Evolutionary conservation across 2,797 vertebrate species (phyloP).

Genomic region (Euthynnus affinis): DNA sequence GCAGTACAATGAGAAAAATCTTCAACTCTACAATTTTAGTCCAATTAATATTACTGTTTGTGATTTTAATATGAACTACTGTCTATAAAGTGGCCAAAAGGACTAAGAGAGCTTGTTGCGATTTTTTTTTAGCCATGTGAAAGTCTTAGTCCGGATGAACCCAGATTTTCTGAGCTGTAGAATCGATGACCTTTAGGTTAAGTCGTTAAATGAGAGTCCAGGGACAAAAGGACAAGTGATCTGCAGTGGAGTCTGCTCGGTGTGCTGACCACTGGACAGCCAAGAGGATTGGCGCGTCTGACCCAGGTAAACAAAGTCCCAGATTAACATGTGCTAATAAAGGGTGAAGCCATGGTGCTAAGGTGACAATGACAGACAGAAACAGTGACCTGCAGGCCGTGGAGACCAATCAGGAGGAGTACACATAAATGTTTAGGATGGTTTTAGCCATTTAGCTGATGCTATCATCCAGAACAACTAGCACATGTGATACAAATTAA

Average conservation of each 20-base stretch:
- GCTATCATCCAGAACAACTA: not conserved
- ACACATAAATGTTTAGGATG: not conserved
- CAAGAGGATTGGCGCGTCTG: constrained; percentile 65
- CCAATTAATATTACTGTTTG: not conserved
- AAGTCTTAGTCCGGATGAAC: no score
- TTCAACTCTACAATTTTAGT: not conserved
- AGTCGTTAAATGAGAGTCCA: constrained; percentile 16
- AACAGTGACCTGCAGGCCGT: constrained; percentile 23
- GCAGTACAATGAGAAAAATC: not conserved
- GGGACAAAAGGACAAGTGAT: constrained; percentile 47
- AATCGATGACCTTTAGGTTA: no score
- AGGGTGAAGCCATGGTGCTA: constrained; percentile 41
- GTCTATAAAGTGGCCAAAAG: not conserved
- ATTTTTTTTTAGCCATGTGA: not conserved
- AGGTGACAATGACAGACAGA: constrained; percentile 51
- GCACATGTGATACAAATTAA: not conserved
- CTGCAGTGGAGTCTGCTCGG: constrained; percentile 25
- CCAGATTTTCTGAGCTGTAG: no score
- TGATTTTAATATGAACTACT: not conserved
- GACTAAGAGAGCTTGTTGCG: not conserved
- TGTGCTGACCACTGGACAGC: constrained; percentile 26
- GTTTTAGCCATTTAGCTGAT: not conserved
- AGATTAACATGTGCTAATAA: constrained; percentile 74
- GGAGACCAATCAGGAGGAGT: constrained; percentile 15
- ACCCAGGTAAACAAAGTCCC: constrained; percentile 58